phyloP scores from a whole-genome alignment of 2,113 vertebrate species.

The Elanoides forficatus region DNA sequence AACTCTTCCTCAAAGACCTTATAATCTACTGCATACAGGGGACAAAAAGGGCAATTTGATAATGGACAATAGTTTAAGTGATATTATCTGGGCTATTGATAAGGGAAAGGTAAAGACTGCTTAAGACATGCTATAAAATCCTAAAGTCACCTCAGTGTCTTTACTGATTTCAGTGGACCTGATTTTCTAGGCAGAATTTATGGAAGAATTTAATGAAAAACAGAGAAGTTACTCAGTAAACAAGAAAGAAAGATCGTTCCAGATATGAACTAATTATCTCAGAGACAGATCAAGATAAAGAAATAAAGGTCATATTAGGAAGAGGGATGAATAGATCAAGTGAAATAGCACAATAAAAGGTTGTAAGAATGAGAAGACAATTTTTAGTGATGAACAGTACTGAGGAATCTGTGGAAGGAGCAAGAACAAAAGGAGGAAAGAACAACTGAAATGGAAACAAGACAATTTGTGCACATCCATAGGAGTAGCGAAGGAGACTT shows the following conservation, averaged over 20 bases:
- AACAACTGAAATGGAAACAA: neutral
- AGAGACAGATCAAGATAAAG: neutral
- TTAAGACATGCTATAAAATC: neutral
- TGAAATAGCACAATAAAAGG: conserved; percentile 22
- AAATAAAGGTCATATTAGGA: conserved; percentile 35
- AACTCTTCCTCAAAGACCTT: neutral
- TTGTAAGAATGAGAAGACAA: neutral
- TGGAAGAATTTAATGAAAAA: neutral
- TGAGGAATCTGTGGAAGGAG: neutral
- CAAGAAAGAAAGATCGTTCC: neutral
- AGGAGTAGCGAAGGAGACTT: neutral
- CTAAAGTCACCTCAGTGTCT: neutral
- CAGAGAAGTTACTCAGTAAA: neutral
- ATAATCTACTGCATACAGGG: neutral
- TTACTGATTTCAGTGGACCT: neutral
- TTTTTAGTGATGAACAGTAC: neutral
- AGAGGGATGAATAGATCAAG: neutral
- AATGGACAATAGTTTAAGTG: neutral
- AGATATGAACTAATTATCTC: conserved; percentile 32
- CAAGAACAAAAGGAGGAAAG: neutral
- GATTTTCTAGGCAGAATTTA: neutral
- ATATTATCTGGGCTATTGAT: neutral
- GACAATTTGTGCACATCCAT: neutral
- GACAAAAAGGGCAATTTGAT: neutral
- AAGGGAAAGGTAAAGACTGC: neutral